Percentiles rank a stretch among this genome's conserved stretches.
Evolutionary conservation across 1,140 invertebrate species (phyloP).

Genomic region (Philotrypesis tridentata): DNA sequence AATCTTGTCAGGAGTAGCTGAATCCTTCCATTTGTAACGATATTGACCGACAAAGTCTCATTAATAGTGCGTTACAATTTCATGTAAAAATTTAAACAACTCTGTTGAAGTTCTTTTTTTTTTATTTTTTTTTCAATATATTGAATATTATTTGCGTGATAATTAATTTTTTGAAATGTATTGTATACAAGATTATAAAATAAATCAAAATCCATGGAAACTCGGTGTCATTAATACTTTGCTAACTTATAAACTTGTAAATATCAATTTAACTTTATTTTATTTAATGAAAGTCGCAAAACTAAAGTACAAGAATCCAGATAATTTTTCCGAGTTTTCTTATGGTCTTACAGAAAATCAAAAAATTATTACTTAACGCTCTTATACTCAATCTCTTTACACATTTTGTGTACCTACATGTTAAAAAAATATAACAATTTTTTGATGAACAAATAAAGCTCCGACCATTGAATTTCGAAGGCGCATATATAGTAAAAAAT

Average conservation of each 20-base stretch:
- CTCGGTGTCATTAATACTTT: constrained; percentile 42
- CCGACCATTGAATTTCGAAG: neutral
- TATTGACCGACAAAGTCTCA: neutral
- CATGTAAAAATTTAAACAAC: constrained; percentile 3
- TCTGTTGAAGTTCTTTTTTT: neutral
- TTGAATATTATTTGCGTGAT: constrained; percentile 15
- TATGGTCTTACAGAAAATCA: constrained; percentile 1
- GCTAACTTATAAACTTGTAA: constrained; percentile 1
- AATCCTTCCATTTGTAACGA: neutral
- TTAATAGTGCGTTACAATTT: constrained; percentile 19
- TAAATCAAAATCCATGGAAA: constrained; percentile 1
- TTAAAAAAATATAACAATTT: constrained; percentile 45
- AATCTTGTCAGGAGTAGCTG: neutral
- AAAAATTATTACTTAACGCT: constrained; percentile 4
- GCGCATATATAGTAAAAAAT: constrained; percentile 31
- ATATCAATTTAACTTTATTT: neutral
- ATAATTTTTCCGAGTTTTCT: neutral
- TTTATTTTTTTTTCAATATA: constrained; percentile 25
- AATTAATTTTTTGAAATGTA: constrained; percentile 16
- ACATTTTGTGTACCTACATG: constrained; percentile 5
- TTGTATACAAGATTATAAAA: constrained; percentile 37
- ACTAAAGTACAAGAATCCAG: neutral
- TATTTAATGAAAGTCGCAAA: neutral
- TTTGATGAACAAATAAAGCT: constrained; percentile 42
- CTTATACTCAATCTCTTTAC: constrained; percentile 12